Conservation (phyloP, 2,113 vertebrate species). For the Callocephalon fimbriatum region DNA sequence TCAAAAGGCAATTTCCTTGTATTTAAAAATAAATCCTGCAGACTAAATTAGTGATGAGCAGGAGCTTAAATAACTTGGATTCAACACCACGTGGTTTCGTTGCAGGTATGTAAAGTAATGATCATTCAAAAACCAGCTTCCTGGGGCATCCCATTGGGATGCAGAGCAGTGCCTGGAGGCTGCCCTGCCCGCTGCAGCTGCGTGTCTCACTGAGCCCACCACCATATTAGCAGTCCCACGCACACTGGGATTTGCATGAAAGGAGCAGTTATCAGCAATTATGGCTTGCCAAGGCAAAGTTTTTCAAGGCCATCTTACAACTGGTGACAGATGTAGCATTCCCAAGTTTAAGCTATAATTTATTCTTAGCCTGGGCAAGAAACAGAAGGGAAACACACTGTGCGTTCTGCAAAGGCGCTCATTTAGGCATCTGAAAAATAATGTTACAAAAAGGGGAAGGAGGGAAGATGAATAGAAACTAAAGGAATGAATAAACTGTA, state of each 20-base stretch:
- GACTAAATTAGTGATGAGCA: neutral
- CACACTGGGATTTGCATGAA: slow-evolving; percentile 49
- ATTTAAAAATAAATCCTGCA: neutral
- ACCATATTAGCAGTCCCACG: neutral
- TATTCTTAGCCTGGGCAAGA: slow-evolving; percentile 14
- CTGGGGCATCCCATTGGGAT: neutral
- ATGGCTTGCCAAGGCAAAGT: slow-evolving; percentile 44
- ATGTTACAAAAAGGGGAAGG: neutral
- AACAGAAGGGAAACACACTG: slow-evolving; percentile 16
- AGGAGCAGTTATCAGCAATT: slow-evolving; percentile 67
- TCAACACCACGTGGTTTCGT: neutral
- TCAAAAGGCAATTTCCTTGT: neutral
- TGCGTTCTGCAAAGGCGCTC: slow-evolving; percentile 22
- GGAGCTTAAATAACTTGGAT: neutral
- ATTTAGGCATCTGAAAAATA: slow-evolving; percentile 10
- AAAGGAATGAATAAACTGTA: neutral
- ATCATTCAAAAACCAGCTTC: neutral
- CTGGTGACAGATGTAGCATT: slow-evolving; percentile 43
- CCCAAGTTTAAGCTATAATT: slow-evolving; percentile 50
- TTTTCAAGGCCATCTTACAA: slow-evolving; percentile 49
- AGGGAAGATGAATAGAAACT: neutral
- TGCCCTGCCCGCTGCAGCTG: neutral
- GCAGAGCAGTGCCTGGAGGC: neutral
- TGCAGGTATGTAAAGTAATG: neutral
- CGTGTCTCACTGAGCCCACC: neutral